These are phyloP conservation scores for Panagrolaimus sp. DNA, from an alignment of 1,140 invertebrate species.

Conservation along the genomic window DNA sequence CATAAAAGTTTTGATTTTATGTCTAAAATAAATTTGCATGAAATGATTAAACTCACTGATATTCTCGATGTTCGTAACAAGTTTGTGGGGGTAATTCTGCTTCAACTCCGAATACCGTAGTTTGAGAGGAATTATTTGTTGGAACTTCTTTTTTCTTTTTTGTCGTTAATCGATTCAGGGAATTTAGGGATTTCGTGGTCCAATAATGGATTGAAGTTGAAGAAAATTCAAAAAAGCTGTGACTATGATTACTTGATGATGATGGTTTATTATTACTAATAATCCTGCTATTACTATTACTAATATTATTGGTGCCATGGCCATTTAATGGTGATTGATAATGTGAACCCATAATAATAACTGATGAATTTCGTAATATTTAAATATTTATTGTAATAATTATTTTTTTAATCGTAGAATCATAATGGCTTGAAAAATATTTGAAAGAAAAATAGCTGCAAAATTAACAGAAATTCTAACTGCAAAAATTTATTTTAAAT, in stretches of 20 bases:
- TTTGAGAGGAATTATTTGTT: not conserved
- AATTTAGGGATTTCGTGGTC: conserved; percentile 9
- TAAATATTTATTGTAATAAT: too few species aligned
- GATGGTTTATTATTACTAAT: too few species aligned
- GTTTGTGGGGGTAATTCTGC: not conserved
- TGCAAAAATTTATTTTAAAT: too few species aligned
- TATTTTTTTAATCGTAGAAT: too few species aligned
- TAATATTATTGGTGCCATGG: too few species aligned
- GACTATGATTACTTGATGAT: not conserved
- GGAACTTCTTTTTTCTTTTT: not conserved
- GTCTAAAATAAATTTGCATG: not conserved
- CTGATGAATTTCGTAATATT: too few species aligned
- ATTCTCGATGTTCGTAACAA: conserved; percentile 2
- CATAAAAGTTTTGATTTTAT: not conserved
- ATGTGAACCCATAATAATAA: too few species aligned
- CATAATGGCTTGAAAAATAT: too few species aligned
- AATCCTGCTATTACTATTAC: too few species aligned
- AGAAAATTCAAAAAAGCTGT: conserved; percentile 5
- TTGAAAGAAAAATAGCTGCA: too few species aligned
- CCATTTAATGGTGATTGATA: too few species aligned
- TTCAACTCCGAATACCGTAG: conserved; percentile 5
- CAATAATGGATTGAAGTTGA: conserved; percentile 10
- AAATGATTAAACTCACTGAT: not conserved
- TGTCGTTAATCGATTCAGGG: conserved; percentile 6
- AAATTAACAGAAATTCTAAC: too few species aligned